Evolutionary conservation across 1,140 invertebrate genomes (phyloP).

Genomic region (Phocides pigmalion): DNA sequence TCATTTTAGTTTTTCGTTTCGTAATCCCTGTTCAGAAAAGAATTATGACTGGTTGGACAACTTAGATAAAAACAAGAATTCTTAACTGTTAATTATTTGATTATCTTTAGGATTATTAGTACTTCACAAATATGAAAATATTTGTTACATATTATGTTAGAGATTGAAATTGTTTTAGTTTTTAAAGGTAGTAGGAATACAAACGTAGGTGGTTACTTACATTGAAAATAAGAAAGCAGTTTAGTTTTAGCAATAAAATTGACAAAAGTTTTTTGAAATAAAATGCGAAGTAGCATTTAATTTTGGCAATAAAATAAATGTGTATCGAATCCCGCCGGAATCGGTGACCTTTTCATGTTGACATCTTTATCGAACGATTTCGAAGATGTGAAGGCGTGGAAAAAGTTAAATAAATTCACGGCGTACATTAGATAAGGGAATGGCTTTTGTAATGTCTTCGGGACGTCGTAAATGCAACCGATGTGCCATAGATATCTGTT

Average conservation of each 20-base stretch:
- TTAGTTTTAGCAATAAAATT: not conserved
- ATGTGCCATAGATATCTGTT: constrained; percentile 75
- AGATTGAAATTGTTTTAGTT: not conserved
- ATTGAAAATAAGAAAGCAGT: not conserved
- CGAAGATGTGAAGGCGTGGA: constrained; percentile 76
- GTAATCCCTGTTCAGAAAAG: constrained; percentile 5
- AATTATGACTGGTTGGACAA: not conserved
- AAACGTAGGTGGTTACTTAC: not conserved
- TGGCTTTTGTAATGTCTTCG: constrained; percentile 82
- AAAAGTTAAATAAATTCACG: constrained; percentile 81
- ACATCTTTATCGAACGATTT: constrained; percentile 77
- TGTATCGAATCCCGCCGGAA: constrained; percentile 47
- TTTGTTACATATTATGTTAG: too few species aligned
- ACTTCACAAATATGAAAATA: not conserved
- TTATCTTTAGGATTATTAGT: not conserved
- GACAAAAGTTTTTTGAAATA: not conserved
- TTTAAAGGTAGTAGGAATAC: too few species aligned
- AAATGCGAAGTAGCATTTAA: constrained; percentile 7
- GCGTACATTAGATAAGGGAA: constrained; percentile 80
- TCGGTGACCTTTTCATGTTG: constrained; percentile 75
- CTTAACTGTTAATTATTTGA: not conserved
- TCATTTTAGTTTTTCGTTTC: not conserved
- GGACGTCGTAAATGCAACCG: constrained; percentile 81
- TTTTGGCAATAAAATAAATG: constrained; percentile 45
- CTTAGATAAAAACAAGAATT: not conserved